These are phyloP conservation scores for Sussaba pulchella DNA, from an alignment of 2,888 invertebrate species.

Conservation along the genomic window DNA sequence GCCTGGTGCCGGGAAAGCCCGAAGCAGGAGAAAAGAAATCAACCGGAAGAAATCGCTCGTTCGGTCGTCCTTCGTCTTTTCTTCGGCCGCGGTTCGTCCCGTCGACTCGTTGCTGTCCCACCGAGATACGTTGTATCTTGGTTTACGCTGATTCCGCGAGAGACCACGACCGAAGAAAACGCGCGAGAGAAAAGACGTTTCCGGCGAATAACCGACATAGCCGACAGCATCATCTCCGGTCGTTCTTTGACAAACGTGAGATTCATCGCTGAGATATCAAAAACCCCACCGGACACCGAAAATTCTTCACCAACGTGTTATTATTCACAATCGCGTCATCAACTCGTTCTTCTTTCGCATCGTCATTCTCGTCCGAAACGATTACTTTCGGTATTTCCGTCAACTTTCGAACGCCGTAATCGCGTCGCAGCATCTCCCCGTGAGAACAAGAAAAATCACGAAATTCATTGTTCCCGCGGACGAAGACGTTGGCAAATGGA, in stretches of 20 bases:
- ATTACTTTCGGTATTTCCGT: no score
- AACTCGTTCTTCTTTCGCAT: no score
- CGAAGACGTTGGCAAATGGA: no score
- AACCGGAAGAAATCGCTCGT: slow-evolving; percentile 44
- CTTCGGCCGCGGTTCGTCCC: slow-evolving; percentile 1
- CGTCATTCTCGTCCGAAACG: slow-evolving; percentile 6
- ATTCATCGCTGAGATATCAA: background rate
- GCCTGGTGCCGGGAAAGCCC: slow-evolving; percentile 74
- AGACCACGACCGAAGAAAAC: slow-evolving; percentile 25
- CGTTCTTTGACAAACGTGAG: background rate
- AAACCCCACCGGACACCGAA: no score
- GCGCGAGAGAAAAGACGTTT: slow-evolving; percentile 10
- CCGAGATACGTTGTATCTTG: slow-evolving; percentile 15
- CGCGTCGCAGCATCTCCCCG: no score
- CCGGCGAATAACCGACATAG: background rate
- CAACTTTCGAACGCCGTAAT: no score
- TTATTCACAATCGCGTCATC: no score
- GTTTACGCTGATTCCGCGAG: slow-evolving; percentile 27
- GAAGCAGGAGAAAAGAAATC: slow-evolving; percentile 60
- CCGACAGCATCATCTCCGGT: background rate
- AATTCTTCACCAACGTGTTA: no score
- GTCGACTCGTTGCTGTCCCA: background rate
- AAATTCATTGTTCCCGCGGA: no score
- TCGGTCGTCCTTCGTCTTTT: slow-evolving; percentile 15
- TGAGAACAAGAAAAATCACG: no score